Percentiles rank a stretch among this genome's conserved stretches.
Evolutionary conservation across 2,113 vertebrate species (phyloP).

Genomic region (Collichthys lucidus): DNA sequence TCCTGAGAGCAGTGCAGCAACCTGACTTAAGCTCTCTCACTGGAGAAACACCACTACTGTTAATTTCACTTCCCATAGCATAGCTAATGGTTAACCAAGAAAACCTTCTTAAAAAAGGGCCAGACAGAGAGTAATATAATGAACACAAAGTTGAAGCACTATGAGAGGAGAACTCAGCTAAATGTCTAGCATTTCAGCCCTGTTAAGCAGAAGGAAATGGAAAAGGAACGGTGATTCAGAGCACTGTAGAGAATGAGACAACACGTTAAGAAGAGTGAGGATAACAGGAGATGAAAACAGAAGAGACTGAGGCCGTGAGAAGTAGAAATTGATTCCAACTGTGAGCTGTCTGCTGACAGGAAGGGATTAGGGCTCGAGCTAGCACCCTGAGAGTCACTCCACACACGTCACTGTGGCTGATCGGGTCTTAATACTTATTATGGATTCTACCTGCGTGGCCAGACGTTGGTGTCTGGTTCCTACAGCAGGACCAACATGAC

Average conservation of each 20-base stretch:
- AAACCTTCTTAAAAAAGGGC: not conserved
- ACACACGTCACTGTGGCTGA: conserved; percentile 67
- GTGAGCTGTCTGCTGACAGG: conserved; percentile 43
- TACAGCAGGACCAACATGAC: conserved; percentile 17
- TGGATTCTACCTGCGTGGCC: conserved; percentile 49
- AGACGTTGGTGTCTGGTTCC: conserved; percentile 17
- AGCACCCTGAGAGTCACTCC: conserved; percentile 43
- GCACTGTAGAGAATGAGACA: conserved; percentile 1
- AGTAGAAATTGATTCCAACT: conserved; percentile 40
- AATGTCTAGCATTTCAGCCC: not conserved
- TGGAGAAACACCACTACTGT: not conserved
- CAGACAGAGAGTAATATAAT: not conserved
- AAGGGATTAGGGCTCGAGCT: conserved; percentile 67
- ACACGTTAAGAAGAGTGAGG: not conserved
- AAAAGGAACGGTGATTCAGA: not conserved
- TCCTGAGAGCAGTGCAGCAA: not conserved
- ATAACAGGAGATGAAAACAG: not conserved
- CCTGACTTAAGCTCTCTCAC: not conserved
- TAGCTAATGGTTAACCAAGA: not conserved
- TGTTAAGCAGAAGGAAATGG: not conserved
- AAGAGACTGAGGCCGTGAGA: conserved; percentile 2
- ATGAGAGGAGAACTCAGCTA: not conserved
- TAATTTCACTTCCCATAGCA: conserved; percentile 5
- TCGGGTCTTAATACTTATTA: conserved; percentile 74
- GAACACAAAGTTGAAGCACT: not conserved